Percentiles rank a stretch among this genome's conserved stretches.
phyloP scores from a whole-genome alignment of 2,113 vertebrate species.

The Brachirus orientalis region DNA sequence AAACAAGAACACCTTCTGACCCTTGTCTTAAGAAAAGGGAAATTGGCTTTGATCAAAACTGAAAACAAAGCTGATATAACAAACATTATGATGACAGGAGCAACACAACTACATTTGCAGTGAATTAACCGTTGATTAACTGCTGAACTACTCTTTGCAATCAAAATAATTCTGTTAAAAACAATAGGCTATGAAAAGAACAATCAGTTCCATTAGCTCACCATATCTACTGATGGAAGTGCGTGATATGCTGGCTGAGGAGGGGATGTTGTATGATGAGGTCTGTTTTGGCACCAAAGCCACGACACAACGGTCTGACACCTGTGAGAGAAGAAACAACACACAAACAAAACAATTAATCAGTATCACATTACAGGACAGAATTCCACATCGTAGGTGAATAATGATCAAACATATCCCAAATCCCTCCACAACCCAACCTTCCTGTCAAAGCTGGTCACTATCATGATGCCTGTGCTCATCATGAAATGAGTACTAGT shows the following conservation, averaged over 20 bases:
- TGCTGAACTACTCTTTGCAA: not conserved
- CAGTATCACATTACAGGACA: too few relatives aligned
- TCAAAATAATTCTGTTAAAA: not conserved
- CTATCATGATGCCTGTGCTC: too few relatives aligned
- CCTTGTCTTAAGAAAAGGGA: conserved; percentile 17
- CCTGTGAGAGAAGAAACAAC: conserved; percentile 77
- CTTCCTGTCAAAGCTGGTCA: too few relatives aligned
- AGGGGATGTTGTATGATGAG: conserved; percentile 97
- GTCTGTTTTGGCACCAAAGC: conserved; percentile 98
- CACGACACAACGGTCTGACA: conserved; percentile 95
- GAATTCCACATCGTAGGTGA: too few relatives aligned
- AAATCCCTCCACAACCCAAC: too few relatives aligned
- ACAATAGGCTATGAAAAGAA: not conserved
- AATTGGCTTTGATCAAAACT: conserved; percentile 43
- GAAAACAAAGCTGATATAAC: conserved; percentile 25
- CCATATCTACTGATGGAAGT: conserved; percentile 97
- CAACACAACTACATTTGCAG: conserved; percentile 1
- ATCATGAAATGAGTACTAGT: too few relatives aligned
- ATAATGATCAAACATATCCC: too few relatives aligned
- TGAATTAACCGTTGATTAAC: conserved; percentile 7
- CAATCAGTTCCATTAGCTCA: conserved; percentile 71
- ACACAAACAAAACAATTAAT: too few relatives aligned
- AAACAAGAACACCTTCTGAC: conserved; percentile 12
- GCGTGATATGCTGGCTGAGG: conserved; percentile 95
- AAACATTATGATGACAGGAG: conserved; percentile 1